These are phyloP conservation scores for Pilophorus perplexus DNA, from an alignment of 2,888 invertebrate genomes.

Conservation along the genomic window DNA sequence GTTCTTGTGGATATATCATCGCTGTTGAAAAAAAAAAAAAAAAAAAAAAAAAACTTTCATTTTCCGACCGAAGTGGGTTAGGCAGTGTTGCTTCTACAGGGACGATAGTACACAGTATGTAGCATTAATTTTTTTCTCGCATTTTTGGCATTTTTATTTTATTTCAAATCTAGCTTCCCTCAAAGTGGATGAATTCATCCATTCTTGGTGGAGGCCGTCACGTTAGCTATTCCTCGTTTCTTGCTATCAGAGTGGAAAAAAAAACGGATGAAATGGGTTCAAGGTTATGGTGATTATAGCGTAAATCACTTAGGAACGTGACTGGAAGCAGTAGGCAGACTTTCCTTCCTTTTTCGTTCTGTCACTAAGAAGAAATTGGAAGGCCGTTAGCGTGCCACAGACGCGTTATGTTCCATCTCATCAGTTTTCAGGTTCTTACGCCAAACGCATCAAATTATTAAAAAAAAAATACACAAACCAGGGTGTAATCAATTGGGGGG, in stretches of 20 bases:
- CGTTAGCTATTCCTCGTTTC: constrained; percentile 20
- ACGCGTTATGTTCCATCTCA: constrained; percentile 2
- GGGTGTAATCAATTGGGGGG: too few relatives aligned
- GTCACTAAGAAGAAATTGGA: constrained; percentile 28
- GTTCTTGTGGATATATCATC: too few relatives aligned
- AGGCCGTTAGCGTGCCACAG: constrained; percentile 17
- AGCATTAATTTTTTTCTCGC: too few relatives aligned
- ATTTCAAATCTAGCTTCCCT: too few relatives aligned
- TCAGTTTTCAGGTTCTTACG: background rate
- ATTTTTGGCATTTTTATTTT: too few relatives aligned
- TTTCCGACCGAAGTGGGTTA: too few relatives aligned
- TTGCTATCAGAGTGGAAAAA: constrained; percentile 1
- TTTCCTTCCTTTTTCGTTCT: constrained; percentile 28
- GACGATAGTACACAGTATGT: too few relatives aligned
- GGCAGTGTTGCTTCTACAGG: too few relatives aligned
- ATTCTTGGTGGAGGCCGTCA: too few relatives aligned
- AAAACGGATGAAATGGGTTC: constrained; percentile 17
- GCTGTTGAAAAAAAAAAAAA: too few relatives aligned
- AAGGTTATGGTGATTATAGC: constrained; percentile 30
- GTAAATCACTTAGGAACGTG: constrained; percentile 37
- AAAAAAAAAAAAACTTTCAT: too few relatives aligned
- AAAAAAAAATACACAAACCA: background rate
- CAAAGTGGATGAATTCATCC: too few relatives aligned
- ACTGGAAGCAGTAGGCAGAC: constrained; percentile 29
- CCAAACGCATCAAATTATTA: constrained; percentile 6